Evolutionary conservation across 2,888 invertebrate species (phyloP).

Genomic region (Acrocyrtus sp.): DNA sequence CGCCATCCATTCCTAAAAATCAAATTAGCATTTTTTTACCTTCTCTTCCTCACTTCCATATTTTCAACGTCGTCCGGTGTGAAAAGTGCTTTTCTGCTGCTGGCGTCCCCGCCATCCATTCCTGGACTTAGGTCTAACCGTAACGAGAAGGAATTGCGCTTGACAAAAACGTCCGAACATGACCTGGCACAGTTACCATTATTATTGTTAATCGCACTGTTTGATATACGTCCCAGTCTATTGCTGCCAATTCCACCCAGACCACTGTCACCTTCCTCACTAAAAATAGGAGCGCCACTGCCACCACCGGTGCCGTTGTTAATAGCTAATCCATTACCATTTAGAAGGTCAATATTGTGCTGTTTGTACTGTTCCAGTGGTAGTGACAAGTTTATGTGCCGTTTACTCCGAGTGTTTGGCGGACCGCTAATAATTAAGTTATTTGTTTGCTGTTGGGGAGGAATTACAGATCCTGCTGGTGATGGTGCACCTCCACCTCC

Average conservation of each 20-base stretch:
- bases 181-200: conserved; percentile 47
- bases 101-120: conserved; percentile 35
- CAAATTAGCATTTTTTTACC: too few relatives aligned
- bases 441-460: conserved; percentile 38
- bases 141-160: conserved; percentile 43
- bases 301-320: conserved; percentile 14
- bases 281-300: conserved; percentile 2
- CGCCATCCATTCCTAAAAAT: conserved; percentile 35
- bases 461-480: conserved; percentile 2
- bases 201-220: conserved; percentile 29
- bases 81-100: conserved; percentile 46
- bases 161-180: conserved; percentile 46
- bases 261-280: conserved; percentile 10
- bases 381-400: conserved; percentile 29
- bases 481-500: too few relatives aligned
- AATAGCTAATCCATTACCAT: conserved; percentile 28
- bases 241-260: background rate
- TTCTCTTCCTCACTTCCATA: conserved; percentile 38
- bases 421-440: background rate
- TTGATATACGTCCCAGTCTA: conserved; percentile 21
- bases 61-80: conserved; percentile 40
- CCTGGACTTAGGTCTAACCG: conserved; percentile 45
- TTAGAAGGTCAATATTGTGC: background rate
- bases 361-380: conserved; percentile 37
- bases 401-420: conserved; percentile 6